phyloP scores from a whole-genome alignment of 1,140 invertebrate genomes.

The Bombyx mandarina region DNA sequence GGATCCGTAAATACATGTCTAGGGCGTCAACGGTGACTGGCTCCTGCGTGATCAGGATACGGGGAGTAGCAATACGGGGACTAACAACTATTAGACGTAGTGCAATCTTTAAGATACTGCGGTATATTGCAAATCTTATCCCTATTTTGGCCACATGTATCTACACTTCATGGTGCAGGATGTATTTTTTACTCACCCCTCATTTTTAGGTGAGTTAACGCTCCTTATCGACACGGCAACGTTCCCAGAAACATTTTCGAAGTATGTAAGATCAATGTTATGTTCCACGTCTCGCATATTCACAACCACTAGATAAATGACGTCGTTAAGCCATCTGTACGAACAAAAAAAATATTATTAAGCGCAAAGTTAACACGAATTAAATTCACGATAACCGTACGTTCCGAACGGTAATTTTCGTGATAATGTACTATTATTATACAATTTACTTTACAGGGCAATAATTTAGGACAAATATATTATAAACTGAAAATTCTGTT shows the following conservation, averaged over 20 bases:
- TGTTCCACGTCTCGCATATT: conserved; percentile 41
- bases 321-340: conserved; percentile 44
- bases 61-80: too few relatives aligned
- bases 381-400: neutral
- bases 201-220: conserved; percentile 46
- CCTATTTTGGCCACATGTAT: too few relatives aligned
- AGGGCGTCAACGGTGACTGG: too few relatives aligned
- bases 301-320: conserved; percentile 40
- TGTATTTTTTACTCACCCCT: conserved; percentile 48
- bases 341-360: neutral
- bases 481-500: too few relatives aligned
- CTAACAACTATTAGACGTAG: too few relatives aligned
- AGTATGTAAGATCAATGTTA: conserved; percentile 42
- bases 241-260: conserved; percentile 51
- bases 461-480: too few relatives aligned
- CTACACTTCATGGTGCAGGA: too few relatives aligned
- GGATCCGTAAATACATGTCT: too few relatives aligned
- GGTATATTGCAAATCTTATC: too few relatives aligned
- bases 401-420: neutral
- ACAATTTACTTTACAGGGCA: neutral
- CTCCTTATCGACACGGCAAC: conserved; percentile 63
- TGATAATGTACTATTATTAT: neutral
- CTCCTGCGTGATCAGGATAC: too few relatives aligned
- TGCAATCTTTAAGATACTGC: too few relatives aligned
- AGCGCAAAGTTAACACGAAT: neutral